These are phyloP conservation scores for Charanyca ferruginea DNA, from an alignment of 2,888 invertebrate genomes.

Conservation along the genomic window DNA sequence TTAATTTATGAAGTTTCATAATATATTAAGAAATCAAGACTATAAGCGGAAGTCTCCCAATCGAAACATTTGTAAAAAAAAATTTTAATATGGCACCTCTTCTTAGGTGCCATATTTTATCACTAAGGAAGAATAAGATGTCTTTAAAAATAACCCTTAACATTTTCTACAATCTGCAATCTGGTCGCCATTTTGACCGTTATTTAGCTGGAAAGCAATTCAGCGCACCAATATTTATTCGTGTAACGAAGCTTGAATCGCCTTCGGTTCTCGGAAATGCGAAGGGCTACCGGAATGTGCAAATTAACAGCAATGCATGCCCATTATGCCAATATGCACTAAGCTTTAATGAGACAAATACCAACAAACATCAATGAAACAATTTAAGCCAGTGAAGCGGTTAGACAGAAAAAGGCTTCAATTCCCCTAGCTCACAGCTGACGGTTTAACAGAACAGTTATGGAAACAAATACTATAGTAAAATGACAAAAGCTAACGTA, in stretches of 20 bases:
- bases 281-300: slow-evolving; percentile 46
- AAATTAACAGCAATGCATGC: slow-evolving; percentile 39
- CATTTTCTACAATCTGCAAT: slow-evolving; percentile 1
- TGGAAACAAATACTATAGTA: not conserved
- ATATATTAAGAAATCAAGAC: not conserved
- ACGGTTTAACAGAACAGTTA: not conserved
- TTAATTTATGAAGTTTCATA: slow-evolving; percentile 6
- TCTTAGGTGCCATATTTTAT: not conserved
- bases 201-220: slow-evolving; percentile 19
- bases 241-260: slow-evolving; percentile 38
- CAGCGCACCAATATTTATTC: slow-evolving; percentile 32
- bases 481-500: not conserved
- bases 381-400: not conserved
- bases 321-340: slow-evolving; percentile 17
- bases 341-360: slow-evolving; percentile 31
- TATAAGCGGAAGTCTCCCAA: not conserved
- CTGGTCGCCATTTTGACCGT: not conserved
- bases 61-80: not conserved
- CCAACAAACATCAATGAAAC: slow-evolving; percentile 25
- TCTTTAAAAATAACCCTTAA: not conserved
- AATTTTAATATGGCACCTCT: too few relatives aligned
- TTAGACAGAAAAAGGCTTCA: not conserved
- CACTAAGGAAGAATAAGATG: not conserved
- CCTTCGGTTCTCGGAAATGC: slow-evolving; percentile 38
- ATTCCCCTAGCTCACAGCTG: too few relatives aligned